Evolutionary conservation across 1,140 invertebrate species (phyloP), one percentile per base, ranked within the genome.

Genomic region (Geopemphigus sp.): DNA sequence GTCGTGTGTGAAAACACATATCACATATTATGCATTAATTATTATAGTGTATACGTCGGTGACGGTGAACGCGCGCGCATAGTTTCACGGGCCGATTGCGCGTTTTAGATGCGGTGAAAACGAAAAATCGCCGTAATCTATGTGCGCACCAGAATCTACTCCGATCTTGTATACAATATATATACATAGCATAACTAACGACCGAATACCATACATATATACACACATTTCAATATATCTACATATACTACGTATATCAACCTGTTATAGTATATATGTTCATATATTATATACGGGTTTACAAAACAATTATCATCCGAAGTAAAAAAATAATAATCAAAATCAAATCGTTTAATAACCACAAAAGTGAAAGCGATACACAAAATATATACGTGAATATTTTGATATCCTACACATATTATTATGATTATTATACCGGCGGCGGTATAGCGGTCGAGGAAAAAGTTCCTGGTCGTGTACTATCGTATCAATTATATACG

Each of bases 341-440:
- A 50, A 50, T 12, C 1, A 14, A 12, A 50, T 50, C 47, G 61
- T 39, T 39, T 45, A 32, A 54, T 54, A 64, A 68, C 66, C 66
- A 26, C 64, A 66, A 68, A 68, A 68, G 66, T 68, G 66, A 68
- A 68, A 68, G 66, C 8, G 66, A 68, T 68, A 68, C 22, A 68
- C 22, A 50, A 68, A n/a, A 47, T 47, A 68, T 68, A 39, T 68
- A 22, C 17, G 19, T 39, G 32, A 39, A 39, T 39, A 39, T 66
- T 19, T 29, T 4, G 19, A 22, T 24, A 50, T 1, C 66, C 22
- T 6, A n/a, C n/a, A n/a, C n/a, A n/a, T n/a, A n/a, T n/a, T n/a
- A n/a, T n/a, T n/a, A n/a, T n/a, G n/a, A n/a, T n/a, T n/a, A n/a
- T n/a, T n/a, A 15, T 45, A 66, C n/a, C 39, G n/a, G 66, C 66